Base-by-base conservation (phyloP, 2,888 invertebrate species). In the Achlya flavicornis region DNA sequence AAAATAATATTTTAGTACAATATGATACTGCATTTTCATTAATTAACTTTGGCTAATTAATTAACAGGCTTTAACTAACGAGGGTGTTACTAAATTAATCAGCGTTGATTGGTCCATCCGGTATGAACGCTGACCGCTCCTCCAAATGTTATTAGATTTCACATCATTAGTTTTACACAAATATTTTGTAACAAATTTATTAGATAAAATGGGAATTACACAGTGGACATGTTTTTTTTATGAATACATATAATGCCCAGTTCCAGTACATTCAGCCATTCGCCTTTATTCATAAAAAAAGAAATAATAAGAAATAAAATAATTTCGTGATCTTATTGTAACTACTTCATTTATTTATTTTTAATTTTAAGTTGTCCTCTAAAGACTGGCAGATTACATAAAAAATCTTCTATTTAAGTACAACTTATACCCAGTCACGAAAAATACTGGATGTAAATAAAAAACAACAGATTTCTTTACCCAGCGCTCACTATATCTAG, bases 31-130 rank as follows among this genome's bases (percentile, higher is more conserved):
- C 83, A 85, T 83, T 87, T 83, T 81, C 81, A 89, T 88, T 89
- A 89, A 91, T 90, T 89, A 89, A 87, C 81, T 87, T 85, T 82
- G 81, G 82, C 85, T 88, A 88, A 91, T 90, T 90, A 90, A 89
- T 88, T 87, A 83, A 85, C 84, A 82, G 77, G 83, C 74, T 86
- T 83, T 85, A 84, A 84, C 85, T 87, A 89, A 84, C 84, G 86
- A 80, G 84, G 81, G 86, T 87, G 87, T 89, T 87, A 86, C 84
- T 83, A 84, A 89, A 88, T 89, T 90, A 89, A 90, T 90, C 86
- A 86, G 78, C 72, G 78, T 76, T 85, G 84, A 89, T 87, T 86
- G 86, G 81, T 76, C 76, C 73, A 78, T 69, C 73, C 53, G 53
- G 16, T 53, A 53, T 53, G 53, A 16, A 53, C 73, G 68, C 70